Conservation (phyloP, 2,797 vertebrate genomes). For the Poeciliopsis paucimaculata region DNA sequence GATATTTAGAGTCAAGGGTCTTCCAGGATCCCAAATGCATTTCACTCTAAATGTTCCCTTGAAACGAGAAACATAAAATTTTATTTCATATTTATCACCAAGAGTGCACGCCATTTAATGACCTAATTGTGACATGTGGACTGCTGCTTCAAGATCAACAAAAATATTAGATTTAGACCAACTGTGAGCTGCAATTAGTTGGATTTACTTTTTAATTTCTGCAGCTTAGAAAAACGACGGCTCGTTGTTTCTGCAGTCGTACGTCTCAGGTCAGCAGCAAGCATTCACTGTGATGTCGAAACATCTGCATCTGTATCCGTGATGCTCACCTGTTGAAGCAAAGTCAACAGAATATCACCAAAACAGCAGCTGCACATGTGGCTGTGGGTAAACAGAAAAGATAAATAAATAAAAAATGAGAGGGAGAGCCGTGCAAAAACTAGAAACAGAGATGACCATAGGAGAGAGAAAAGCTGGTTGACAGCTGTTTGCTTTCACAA, state of each 20-base stretch:
- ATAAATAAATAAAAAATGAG: slow-evolving; percentile 9
- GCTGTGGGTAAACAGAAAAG: slow-evolving; percentile 22
- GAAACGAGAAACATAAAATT: not conserved
- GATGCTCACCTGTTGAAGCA: slow-evolving; percentile 26
- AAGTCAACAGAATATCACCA: slow-evolving; percentile 33
- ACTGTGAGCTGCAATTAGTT: not conserved
- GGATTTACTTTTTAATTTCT: not conserved
- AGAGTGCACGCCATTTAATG: not conserved
- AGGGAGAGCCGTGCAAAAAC: slow-evolving; percentile 11
- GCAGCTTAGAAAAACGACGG: not conserved
- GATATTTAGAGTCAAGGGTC: not conserved
- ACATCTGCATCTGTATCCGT: not conserved
- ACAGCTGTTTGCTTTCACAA: slow-evolving; percentile 78
- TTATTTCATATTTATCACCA: not conserved
- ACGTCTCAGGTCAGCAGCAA: not conserved
- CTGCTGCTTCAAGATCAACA: no score
- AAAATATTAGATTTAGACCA: not conserved
- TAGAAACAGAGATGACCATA: slow-evolving; percentile 45
- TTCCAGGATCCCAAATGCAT: not conserved
- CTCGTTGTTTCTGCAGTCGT: not conserved
- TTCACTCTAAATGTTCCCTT: not conserved
- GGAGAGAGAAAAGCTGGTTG: slow-evolving; percentile 60
- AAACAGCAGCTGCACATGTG: slow-evolving; percentile 38
- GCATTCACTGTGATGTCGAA: not conserved
- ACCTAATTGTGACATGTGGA: not conserved